Percentiles rank a stretch among this genome's conserved stretches.
Evolutionary conservation across 2,113 vertebrate species (phyloP).

Genomic region (Sander lucioperca): DNA sequence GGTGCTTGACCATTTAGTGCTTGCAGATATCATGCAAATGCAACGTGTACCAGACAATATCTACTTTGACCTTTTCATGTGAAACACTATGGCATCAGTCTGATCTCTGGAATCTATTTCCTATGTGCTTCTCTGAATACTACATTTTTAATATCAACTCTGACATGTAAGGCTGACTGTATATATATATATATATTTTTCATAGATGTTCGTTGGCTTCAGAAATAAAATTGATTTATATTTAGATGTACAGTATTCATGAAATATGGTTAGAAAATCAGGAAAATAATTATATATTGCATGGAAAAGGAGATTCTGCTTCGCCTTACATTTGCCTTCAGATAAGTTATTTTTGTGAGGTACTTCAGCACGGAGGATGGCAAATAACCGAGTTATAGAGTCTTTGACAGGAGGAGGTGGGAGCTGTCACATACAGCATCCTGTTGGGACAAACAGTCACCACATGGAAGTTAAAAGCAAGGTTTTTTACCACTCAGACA

Average conservation of each 20-base stretch:
- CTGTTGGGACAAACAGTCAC: constrained; percentile 43
- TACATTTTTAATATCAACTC: constrained; percentile 40
- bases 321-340: background rate
- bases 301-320: background rate
- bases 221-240: constrained; percentile 44
- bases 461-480: constrained; percentile 9
- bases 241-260: constrained; percentile 47
- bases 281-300: constrained; percentile 25
- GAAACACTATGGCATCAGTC: background rate
- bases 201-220: constrained; percentile 8
- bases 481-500: constrained; percentile 37
- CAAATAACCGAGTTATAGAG: constrained; percentile 35
- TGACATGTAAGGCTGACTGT: constrained; percentile 14
- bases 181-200: background rate
- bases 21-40: background rate
- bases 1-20: no score
- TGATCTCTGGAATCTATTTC: constrained; percentile 11
- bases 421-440: constrained; percentile 41
- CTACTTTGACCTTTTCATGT: constrained; percentile 10
- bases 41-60: background rate
- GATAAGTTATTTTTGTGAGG: constrained; percentile 36
- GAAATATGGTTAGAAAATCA: constrained; percentile 27
- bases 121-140: constrained; percentile 5
- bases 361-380: constrained; percentile 32
- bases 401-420: constrained; percentile 54